A percentile compares a stretch with the other conserved stretches of the same genome.
Conservation (phyloP, 2,888 invertebrate genomes). For the Pterobdella sp. region DNA sequence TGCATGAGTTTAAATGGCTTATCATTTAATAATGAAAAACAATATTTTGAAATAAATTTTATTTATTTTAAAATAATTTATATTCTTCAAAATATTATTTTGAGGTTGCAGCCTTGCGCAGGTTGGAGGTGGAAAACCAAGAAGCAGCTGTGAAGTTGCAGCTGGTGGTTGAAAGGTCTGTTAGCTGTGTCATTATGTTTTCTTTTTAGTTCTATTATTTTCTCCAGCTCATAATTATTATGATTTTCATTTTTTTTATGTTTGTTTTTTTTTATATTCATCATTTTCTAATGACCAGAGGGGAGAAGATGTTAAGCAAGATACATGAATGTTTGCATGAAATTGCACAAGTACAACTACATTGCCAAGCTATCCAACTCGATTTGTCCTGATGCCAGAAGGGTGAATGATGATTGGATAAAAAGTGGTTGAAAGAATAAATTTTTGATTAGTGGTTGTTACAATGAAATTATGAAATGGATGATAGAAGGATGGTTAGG, state of each 20-base stretch:
- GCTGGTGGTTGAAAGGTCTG: constrained; percentile 61
- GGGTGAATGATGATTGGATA: background rate
- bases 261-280: background rate
- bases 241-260: background rate
- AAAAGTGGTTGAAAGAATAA: no score
- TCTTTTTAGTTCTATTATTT: background rate
- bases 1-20: background rate
- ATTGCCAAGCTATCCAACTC: constrained; percentile 42
- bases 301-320: constrained; percentile 75
- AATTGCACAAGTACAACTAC: constrained; percentile 56
- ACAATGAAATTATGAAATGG: no score
- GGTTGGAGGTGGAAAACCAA: constrained; percentile 81
- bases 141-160: constrained; percentile 79
- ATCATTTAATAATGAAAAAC: background rate
- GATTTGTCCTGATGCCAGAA: constrained; percentile 20
- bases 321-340: constrained; percentile 84
- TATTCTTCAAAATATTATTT: constrained; percentile 24
- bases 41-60: background rate
- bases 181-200: background rate
- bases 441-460: no score
- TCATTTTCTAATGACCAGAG: no score
- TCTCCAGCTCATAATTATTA: background rate
- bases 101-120: constrained; percentile 45
- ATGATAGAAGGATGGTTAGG: no score
- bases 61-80: background rate